phyloP scores from a whole-genome alignment of 2,113 vertebrate genomes.

The Parus major region DNA sequence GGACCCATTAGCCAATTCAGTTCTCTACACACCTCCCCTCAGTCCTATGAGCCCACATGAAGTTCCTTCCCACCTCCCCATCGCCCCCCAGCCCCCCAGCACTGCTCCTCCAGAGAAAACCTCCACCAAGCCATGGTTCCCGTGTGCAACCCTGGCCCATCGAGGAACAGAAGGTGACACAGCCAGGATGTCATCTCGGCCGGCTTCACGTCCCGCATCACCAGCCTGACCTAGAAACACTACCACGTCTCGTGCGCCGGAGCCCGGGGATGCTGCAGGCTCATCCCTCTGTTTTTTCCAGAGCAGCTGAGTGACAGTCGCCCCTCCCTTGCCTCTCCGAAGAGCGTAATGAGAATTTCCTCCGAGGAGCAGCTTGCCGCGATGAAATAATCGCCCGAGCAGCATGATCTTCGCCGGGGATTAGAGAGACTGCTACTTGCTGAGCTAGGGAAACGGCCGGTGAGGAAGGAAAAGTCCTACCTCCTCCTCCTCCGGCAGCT shows the following conservation, averaged over 20 bases:
- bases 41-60: fast-evolving
- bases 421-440: conserved; percentile 53
- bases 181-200: conserved; percentile 32
- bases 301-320: conserved; percentile 53
- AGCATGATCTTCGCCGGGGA: conserved; percentile 52
- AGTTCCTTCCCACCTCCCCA: not conserved
- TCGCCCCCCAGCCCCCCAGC: fast-evolving
- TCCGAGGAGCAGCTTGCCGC: conserved; percentile 58
- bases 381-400: conserved; percentile 65
- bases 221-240: conserved; percentile 67
- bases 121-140: not conserved
- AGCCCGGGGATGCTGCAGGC: conserved; percentile 58
- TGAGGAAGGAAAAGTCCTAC: not conserved
- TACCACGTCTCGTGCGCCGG: conserved; percentile 2
- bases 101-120: not conserved
- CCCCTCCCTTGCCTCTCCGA: conserved; percentile 50
- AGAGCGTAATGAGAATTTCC: conserved; percentile 61
- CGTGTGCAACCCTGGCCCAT: not conserved
- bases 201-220: conserved; percentile 30
- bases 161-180: conserved; percentile 44
- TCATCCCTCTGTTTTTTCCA: conserved; percentile 61
- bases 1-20: fast-evolving
- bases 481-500: not conserved
- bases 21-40: not conserved
- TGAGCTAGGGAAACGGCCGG: conserved; percentile 37